phyloP scores from a whole-genome alignment of 2,888 invertebrate genomes.

The Ceramica pisi region DNA sequence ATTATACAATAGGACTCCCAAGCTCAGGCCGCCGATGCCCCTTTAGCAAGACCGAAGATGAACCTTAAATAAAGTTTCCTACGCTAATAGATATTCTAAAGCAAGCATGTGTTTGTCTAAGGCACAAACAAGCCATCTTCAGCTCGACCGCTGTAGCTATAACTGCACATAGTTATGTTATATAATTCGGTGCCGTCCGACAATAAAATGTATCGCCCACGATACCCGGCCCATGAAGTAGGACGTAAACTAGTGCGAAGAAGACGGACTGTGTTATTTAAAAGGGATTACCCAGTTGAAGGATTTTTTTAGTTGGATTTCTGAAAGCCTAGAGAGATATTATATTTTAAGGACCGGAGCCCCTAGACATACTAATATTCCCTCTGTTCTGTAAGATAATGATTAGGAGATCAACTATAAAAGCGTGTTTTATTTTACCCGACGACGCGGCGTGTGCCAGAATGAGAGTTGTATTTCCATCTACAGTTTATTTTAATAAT shows the following conservation, averaged over 20 bases:
- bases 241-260: slow-evolving; percentile 54
- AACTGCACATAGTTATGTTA: slow-evolving; percentile 38
- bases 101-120: not conserved
- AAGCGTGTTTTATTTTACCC: too few species aligned
- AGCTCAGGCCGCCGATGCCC: not conserved
- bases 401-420: too few species aligned
- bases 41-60: not conserved
- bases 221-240: slow-evolving; percentile 55
- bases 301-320: too few species aligned
- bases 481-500: too few species aligned
- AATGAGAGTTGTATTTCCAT: too few species aligned
- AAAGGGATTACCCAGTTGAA: not conserved
- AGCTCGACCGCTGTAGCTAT: not conserved
- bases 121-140: slow-evolving; percentile 14
- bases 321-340: too few species aligned
- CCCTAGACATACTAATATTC: too few species aligned
- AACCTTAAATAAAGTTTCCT: not conserved
- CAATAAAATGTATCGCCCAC: slow-evolving; percentile 62
- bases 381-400: too few species aligned
- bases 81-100: not conserved
- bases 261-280: not conserved
- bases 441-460: too few species aligned
- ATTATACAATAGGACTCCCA: too few species aligned
- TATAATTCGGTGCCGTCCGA: slow-evolving; percentile 53
- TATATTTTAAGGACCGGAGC: too few species aligned